Percentiles rank a stretch among this genome's conserved stretches.
Conservation (phyloP, 1,140 invertebrate genomes). For the Vollenhovia emeryi region DNA sequence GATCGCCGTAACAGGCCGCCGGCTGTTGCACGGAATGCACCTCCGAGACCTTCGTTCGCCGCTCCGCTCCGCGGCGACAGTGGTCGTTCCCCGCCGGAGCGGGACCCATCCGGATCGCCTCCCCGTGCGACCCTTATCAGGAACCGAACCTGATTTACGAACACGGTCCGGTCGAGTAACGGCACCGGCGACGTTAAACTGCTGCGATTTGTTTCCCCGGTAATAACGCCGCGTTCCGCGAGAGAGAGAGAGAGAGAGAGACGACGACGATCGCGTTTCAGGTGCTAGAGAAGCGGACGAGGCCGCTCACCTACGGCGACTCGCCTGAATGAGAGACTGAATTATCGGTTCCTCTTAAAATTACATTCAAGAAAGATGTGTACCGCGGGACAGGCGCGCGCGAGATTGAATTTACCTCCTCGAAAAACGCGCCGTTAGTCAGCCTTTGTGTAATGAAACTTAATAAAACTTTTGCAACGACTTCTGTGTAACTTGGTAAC, state of each 20-base stretch:
- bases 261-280: not conserved
- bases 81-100: not conserved
- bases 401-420: constrained; percentile 5
- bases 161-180: constrained; percentile 12
- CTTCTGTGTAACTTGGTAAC: not conserved
- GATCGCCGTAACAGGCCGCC: constrained; percentile 36
- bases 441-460: not conserved
- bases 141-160: constrained; percentile 41
- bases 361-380: not conserved
- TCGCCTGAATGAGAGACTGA: not conserved
- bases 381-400: not conserved
- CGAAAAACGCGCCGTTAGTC: not conserved
- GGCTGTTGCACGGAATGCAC: constrained; percentile 48
- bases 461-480: not conserved
- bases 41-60: constrained; percentile 25
- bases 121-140: constrained; percentile 30
- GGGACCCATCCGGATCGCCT: not conserved
- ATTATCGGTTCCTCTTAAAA: not conserved
- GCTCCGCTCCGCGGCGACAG: not conserved
- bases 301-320: too few relatives aligned
- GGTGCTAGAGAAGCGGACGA: not conserved
- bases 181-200: constrained; percentile 7
- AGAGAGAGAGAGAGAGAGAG: not conserved
- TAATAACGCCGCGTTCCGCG: constrained; percentile 16
- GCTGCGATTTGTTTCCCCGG: constrained; percentile 23